Percentiles rank a stretch among this genome's conserved stretches.
phyloP scores from a whole-genome alignment of 2,113 vertebrate genomes.

The Prunella himalayana region DNA sequence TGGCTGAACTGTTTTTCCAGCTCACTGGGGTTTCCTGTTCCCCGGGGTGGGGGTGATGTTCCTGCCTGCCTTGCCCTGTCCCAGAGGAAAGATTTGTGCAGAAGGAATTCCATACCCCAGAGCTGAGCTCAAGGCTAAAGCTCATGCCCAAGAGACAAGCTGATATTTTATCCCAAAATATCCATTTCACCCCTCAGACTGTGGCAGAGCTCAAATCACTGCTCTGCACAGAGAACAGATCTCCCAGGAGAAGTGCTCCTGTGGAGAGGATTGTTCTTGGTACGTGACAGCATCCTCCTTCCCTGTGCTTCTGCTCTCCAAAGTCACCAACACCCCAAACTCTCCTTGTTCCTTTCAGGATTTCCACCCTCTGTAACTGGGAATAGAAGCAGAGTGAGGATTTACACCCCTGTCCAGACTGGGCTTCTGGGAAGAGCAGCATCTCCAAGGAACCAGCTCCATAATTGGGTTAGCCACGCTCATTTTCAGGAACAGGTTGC shows the following conservation, averaged over 20 bases:
- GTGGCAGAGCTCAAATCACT: neutral
- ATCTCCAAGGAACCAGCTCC: neutral
- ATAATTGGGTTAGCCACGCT: neutral
- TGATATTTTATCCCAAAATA: neutral
- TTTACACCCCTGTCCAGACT: neutral
- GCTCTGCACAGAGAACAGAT: neutral
- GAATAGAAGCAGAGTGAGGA: neutral
- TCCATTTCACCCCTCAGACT: neutral
- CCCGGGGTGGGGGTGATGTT: accelerated
- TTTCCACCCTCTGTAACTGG: neutral
- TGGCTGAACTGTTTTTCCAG: neutral
- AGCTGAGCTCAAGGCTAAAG: neutral
- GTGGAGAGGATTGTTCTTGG: accelerated
- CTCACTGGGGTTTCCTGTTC: accelerated
- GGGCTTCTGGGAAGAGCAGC: neutral
- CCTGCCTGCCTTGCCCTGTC: neutral
- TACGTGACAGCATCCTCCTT: neutral
- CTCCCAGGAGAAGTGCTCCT: neutral
- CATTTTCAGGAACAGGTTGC: slow-evolving; percentile 49
- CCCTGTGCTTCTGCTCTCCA: neutral
- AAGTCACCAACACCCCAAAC: neutral
- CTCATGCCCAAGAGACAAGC: neutral
- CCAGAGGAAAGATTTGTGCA: neutral
- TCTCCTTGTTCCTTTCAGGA: accelerated
- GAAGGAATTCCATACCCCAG: neutral